Evolutionary conservation across 2,797 vertebrate genomes (phyloP).

Genomic region (Choloepus didactylus): DNA sequence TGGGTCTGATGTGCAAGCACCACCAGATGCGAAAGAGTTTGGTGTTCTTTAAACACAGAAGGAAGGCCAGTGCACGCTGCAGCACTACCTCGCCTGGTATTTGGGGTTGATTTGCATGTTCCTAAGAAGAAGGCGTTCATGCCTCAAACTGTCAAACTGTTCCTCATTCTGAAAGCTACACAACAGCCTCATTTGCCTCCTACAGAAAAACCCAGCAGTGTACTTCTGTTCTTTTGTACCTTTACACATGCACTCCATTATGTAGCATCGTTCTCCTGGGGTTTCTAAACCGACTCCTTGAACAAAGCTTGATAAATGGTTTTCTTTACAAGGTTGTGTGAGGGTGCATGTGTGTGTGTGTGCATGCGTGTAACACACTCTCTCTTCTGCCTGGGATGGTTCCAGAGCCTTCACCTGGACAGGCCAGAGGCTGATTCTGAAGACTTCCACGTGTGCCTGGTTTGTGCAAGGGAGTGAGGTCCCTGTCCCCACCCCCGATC

Average conservation of each 20-base stretch:
- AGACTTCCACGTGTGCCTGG: background rate
- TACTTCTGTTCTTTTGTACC: background rate
- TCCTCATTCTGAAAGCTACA: background rate
- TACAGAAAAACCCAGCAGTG: accelerated
- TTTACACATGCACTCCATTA: background rate
- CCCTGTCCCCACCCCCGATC: background rate
- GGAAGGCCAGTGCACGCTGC: too few species aligned
- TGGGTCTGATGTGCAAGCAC: accelerated
- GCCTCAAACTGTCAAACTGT: background rate
- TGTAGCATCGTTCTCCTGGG: background rate
- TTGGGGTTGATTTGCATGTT: background rate
- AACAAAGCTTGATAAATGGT: background rate
- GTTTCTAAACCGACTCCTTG: background rate
- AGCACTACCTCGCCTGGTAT: too few species aligned
- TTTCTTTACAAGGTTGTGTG: background rate
- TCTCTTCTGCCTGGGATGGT: background rate
- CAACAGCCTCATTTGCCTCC: background rate
- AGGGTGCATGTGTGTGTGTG: background rate
- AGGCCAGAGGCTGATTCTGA: background rate
- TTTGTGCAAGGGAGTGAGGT: background rate
- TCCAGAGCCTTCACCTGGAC: background rate
- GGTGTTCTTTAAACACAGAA: background rate
- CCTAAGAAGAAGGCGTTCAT: background rate
- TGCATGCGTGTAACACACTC: background rate
- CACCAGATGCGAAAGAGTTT: background rate